These are phyloP conservation scores for Agonum fuliginosum DNA, from an alignment of 2,888 invertebrate genomes.

Conservation along the genomic window DNA sequence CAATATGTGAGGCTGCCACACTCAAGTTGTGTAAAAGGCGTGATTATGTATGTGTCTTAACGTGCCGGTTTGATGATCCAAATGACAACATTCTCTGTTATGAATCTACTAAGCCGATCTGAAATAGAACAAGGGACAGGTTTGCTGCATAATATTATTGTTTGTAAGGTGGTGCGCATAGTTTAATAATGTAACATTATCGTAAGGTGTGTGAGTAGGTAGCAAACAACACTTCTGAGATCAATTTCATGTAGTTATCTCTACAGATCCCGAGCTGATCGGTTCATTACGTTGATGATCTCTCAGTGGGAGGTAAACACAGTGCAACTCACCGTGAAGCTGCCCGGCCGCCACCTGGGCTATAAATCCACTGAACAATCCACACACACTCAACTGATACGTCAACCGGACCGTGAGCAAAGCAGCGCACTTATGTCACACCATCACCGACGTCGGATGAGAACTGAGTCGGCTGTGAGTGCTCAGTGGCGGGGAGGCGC, in stretches of 20 bases:
- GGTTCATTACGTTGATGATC: constrained; percentile 16
- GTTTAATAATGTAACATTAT: too few species aligned
- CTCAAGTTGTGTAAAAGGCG: too few species aligned
- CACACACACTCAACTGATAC: not conserved
- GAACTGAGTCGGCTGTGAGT: constrained; percentile 14
- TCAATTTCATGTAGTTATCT: constrained; percentile 3
- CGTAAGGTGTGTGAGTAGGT: not conserved
- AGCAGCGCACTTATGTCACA: not conserved
- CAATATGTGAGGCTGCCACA: too few species aligned
- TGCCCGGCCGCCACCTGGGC: not conserved
- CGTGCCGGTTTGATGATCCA: too few species aligned
- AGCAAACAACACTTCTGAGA: not conserved
- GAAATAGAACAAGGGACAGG: too few species aligned
- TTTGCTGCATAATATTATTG: too few species aligned
- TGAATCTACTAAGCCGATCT: too few species aligned
- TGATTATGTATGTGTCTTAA: too few species aligned
- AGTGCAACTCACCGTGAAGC: constrained; percentile 3
- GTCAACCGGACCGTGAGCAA: not conserved
- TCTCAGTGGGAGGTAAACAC: constrained; percentile 9
- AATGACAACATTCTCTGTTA: too few species aligned
- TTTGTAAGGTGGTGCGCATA: too few species aligned
- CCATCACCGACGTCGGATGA: not conserved
- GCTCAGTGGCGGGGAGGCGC: not conserved
- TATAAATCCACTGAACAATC: constrained; percentile 18
- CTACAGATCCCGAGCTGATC: constrained; percentile 9